Evolutionary conservation across 2,797 vertebrate genomes (phyloP), one percentile per base, ranked within the genome.

Genomic region (Orientallactaga sibirica): DNA sequence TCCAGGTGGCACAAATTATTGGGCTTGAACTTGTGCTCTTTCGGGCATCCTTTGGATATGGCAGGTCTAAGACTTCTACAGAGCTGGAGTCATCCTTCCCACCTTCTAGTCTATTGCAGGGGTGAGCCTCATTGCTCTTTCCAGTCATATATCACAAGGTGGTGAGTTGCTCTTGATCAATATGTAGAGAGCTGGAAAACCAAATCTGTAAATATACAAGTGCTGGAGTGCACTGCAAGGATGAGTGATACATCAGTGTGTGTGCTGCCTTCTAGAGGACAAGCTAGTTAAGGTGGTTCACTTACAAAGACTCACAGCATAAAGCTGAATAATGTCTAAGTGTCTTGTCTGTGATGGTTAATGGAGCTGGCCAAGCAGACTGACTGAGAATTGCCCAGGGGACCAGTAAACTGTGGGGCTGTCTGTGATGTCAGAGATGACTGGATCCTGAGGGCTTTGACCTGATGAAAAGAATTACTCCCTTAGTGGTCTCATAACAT

Each of bases 131-230:
- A 90, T 66, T 92, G 76, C n/a, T 92, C 82, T 79, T 64, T 41
- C 2, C 25, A 75, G 43, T 81, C 29, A 68, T 29, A 76, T 91
- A 74, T n/a, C 88, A 55, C 79, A n/a, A 85, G 86, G 43, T 62
- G 33, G 24, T 33, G 62, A 94, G 71, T n/a, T 79, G 22, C 62
- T 86, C 37, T 61, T 48, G 73, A 90, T 27, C 64, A 93, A 22
- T 18, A 82, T 19, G 24, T 48, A 82, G 61, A 29, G 33, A 48
- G 5, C 22, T 76, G 43, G 58, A 79, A 87, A 80, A 73, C 37
- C 33, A 85, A 82, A 77, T 58, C 52, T 43, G 82, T 12, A 81
- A 55, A 76, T 14, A n/a, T 0, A 1, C 52, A 80, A 80, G 48
- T 29, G 11, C 33, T 27, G 27, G 29, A 20, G 7, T 52, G 20